Evolutionary conservation across 2,113 vertebrate genomes (phyloP).

Genomic region (Nansenia antarctica): DNA sequence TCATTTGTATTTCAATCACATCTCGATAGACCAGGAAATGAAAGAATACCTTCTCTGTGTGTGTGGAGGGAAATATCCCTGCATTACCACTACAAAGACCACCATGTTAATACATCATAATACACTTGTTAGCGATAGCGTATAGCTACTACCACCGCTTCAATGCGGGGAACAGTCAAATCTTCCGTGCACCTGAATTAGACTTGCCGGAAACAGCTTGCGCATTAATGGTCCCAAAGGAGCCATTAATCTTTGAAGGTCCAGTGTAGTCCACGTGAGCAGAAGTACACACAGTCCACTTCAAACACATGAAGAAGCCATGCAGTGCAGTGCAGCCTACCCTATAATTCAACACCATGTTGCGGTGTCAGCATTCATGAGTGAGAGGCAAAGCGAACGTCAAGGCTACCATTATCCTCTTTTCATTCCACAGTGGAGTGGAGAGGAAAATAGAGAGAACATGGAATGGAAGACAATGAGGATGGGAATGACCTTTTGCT

Average conservation of each 20-base stretch:
- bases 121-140: slow-evolving; percentile 40
- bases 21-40: slow-evolving; percentile 10
- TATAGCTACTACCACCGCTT: slow-evolving; percentile 33
- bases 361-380: slow-evolving; percentile 58
- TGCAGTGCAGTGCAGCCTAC: slow-evolving; percentile 44
- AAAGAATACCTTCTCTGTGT: slow-evolving; percentile 14
- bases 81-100: slow-evolving; percentile 61
- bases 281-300: slow-evolving; percentile 67
- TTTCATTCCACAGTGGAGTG: slow-evolving; percentile 38
- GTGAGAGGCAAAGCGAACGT: slow-evolving; percentile 27
- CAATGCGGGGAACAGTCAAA: slow-evolving; percentile 39
- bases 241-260: slow-evolving; percentile 76
- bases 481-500: slow-evolving; percentile 41
- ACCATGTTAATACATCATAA: slow-evolving; percentile 43
- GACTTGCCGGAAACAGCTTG: slow-evolving; percentile 60
- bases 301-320: slow-evolving; percentile 62
- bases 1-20: slow-evolving; percentile 39
- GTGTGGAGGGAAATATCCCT: slow-evolving; percentile 34
- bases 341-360: slow-evolving; percentile 59
- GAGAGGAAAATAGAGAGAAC: slow-evolving; percentile 45
- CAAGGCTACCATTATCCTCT: slow-evolving; percentile 64
- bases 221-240: slow-evolving; percentile 68
- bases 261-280: slow-evolving; percentile 61
- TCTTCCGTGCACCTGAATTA: slow-evolving; percentile 27
- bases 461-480: slow-evolving; percentile 53